These are phyloP conservation scores for Saturnia pavonia DNA, from an alignment of 2,888 invertebrate species.

Conservation along the genomic window DNA sequence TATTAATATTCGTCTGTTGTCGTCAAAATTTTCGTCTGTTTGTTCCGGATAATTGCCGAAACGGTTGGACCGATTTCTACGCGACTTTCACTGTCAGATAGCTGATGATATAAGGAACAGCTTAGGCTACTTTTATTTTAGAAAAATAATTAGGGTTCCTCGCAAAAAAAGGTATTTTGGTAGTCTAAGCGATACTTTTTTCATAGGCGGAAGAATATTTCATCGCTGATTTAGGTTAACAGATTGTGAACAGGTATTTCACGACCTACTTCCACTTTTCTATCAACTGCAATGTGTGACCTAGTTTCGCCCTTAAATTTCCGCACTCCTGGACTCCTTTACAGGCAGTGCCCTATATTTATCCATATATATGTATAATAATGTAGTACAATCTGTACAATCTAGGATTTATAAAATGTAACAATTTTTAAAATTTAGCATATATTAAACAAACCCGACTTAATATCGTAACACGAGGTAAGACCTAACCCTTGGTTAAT, in stretches of 20 bases:
- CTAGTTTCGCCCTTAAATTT: neutral
- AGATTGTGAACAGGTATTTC: neutral
- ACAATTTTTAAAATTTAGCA: neutral
- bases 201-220: no score
- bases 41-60: no score
- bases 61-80: no score
- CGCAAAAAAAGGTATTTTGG: no score
- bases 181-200: no score
- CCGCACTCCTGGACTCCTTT: neutral
- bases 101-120: no score
- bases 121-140: no score
- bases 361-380: neutral
- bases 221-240: neutral
- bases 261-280: neutral
- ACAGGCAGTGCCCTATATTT: neutral
- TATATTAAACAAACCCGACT: neutral
- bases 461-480: neutral
- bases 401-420: neutral
- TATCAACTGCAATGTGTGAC: neutral
- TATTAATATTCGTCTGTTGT: no score
- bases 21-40: no score
- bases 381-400: neutral
- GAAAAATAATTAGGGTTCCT: no score
- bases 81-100: no score
- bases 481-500: neutral